Evolutionary conservation across 2,888 invertebrate species (phyloP), one percentile per base, ranked within the genome.

Genomic region (Andrena chrysosceles): DNA sequence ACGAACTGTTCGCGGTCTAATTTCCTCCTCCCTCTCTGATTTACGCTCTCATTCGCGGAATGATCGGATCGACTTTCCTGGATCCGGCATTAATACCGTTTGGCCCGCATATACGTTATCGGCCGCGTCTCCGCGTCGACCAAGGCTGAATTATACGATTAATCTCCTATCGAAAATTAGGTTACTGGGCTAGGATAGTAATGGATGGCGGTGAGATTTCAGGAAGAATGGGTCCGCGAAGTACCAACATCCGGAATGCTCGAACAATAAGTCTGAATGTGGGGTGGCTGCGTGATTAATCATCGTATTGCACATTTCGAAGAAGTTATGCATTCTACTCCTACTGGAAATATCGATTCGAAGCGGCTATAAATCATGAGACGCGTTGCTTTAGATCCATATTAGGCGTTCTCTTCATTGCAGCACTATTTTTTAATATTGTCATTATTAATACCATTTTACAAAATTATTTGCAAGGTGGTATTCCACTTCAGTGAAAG

Each of bases 151-250:
- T 89, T 84, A 90, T 86, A 83, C 87, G 87, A 88, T 88, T 89
- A 90, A 89, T 89, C 89, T 90, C 81, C 87, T 71, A 75, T 33
- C 75, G 74, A 83, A 87, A 89, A 89, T 89, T 90, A 85, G 90
- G 89, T 89, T 88, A 90, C 75, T 83, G 72, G 81, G 83, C 78
- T 84, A 68, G 81, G 86, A 83, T 85, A 68, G 73, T 75, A 77
- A 79, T 76, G 73, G 68, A 87, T 79, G 64, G 63, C 23, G 63
- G 42, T 23, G 69, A 60, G 70, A 66, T 74, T 81, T 64, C 49
- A 26, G 42, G 71, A 72, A 71, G 80, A 81, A 80, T 71, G 33
- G 72, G 8, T 42, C 49, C 8, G 26, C 3, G 35, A 33, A 20
- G 26, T 6, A n/a, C 54, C 59, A 31, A 71, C 80, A 54, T 52